A percentile compares a stretch with the other conserved stretches of the same genome.
Evolutionary conservation across 2,797 vertebrate species (phyloP).

Genomic region (Hozukius guyotensis): DNA sequence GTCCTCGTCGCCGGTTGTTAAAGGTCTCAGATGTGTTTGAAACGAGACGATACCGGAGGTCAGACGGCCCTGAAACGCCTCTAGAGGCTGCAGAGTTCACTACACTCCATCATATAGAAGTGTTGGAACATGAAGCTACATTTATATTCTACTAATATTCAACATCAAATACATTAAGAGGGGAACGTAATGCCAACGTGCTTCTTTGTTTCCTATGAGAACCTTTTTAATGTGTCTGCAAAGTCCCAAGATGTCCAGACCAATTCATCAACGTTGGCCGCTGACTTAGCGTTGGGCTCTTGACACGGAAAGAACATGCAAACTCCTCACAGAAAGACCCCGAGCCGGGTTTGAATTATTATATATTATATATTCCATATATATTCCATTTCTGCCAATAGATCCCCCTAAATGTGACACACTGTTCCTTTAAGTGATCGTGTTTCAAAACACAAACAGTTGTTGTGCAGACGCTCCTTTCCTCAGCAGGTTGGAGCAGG

Average conservation of each 20-base stretch:
- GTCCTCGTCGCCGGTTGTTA: slow-evolving; percentile 5
- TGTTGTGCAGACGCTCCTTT: neutral
- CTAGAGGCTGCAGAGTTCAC: neutral
- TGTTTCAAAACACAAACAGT: neutral
- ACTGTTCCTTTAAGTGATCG: neutral
- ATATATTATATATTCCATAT: no score
- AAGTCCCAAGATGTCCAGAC: neutral
- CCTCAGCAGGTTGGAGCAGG: neutral
- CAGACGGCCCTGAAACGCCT: neutral
- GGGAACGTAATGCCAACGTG: neutral
- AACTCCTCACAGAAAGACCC: no score
- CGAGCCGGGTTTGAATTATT: no score
- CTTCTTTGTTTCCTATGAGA: neutral
- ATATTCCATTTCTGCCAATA: no score
- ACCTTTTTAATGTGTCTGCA: neutral
- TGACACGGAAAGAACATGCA: fast-evolving
- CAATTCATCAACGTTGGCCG: neutral
- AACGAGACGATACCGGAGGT: neutral
- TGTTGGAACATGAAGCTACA: neutral
- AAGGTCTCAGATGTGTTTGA: neutral
- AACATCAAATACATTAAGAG: neutral
- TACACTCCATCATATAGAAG: neutral
- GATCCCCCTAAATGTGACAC: no score
- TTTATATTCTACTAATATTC: neutral
- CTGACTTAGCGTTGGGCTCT: no score